phyloP scores from a whole-genome alignment of 2,113 vertebrate species.

The Macquaria ambigua region DNA sequence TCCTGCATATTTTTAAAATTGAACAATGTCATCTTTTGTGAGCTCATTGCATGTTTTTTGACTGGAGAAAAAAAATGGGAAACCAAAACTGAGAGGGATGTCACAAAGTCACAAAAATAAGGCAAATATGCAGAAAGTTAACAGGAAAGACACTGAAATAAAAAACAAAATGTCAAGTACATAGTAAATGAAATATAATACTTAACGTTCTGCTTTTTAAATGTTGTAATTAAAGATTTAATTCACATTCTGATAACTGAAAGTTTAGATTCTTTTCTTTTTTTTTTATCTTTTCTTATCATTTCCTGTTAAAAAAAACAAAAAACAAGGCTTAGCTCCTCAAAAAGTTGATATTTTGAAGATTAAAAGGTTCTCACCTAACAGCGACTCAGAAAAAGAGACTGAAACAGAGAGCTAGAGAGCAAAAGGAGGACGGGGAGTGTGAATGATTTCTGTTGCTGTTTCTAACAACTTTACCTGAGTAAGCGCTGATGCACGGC shows the following conservation, averaged over 20 bases:
- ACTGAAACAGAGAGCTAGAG: background rate
- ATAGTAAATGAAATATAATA: background rate
- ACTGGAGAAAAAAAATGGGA: background rate
- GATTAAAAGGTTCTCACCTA: background rate
- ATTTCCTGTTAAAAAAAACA: background rate
- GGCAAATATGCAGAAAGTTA: too few relatives aligned
- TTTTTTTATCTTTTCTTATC: too few relatives aligned
- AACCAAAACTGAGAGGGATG: background rate
- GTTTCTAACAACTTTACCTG: conserved; percentile 12
- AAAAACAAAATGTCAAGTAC: background rate
- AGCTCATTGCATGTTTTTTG: background rate
- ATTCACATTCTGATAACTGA: background rate
- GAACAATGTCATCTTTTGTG: background rate
- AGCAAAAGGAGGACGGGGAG: background rate
- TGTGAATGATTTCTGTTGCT: conserved; percentile 2
- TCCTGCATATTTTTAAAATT: background rate
- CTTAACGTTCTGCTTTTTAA: background rate
- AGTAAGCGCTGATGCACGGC: conserved; percentile 11
- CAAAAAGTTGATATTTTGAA: background rate
- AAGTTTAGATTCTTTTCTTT: background rate
- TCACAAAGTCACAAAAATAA: background rate
- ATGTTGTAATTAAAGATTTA: background rate
- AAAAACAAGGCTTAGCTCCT: background rate
- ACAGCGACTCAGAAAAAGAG: background rate
- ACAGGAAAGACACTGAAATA: too few relatives aligned